Evolutionary conservation across 2,797 vertebrate genomes (phyloP), one percentile per base, ranked within the genome.

Genomic region (Centropyge bicolor): DNA sequence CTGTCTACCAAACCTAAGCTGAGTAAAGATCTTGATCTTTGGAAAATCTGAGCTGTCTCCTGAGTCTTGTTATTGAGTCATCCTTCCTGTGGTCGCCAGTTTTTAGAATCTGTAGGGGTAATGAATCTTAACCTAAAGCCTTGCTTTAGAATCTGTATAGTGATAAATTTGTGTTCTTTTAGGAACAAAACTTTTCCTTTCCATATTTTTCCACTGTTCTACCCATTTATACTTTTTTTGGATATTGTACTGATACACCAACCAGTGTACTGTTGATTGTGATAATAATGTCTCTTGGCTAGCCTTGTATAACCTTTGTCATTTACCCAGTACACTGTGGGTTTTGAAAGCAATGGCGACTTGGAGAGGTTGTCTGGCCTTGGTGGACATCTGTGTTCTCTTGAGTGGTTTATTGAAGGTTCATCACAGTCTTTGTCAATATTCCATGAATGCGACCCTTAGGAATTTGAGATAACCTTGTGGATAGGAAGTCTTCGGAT

Each of bases 361-460:
- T 36, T 43, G 43, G 7, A 63, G 41, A 51, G 56, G 64, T 45
- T 40, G 31, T 54, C 16, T 0, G 52, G 52, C 51, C 43, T 70
- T 46, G 63, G 63, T 74, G 68, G 69, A 68, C 19, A 19, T 51
- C 43, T 63, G 43, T 41, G 64, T 12, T 70, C 8, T 20, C 5
- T 20, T 77, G 63, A 74, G 36, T 46, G 62, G 20, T 70, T 64
- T 72, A 16, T 70, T 17, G 24, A 80, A 79, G 48, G 54, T 52
- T 31, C 62, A 66, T 69, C 61, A 73, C 13, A 8, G 17, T 36
- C 55, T 54, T 5, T 59, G 72, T 35, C 2, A 61, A 54, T 51
- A 57, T 62, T 64, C 31, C 54, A 73, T 55, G 49, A 52, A 40
- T 61, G 43, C 20, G 65, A 13, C 52, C 70, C 27, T 74, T 56